Percentiles rank a stretch among this genome's conserved stretches.
Conservation (phyloP, 2,797 vertebrate species). For the Lithobates sylvaticus region DNA sequence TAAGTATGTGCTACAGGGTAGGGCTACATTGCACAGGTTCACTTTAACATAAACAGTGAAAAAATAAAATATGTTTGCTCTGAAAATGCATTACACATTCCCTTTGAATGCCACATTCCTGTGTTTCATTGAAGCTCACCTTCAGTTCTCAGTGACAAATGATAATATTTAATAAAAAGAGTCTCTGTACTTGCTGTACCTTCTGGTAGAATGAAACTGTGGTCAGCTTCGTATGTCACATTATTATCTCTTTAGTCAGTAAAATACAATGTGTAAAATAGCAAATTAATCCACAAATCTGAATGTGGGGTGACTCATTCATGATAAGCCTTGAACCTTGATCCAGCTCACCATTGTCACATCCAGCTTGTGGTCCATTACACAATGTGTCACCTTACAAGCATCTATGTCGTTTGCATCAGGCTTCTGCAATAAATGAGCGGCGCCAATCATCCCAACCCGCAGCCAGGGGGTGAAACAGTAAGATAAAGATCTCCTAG, state of each 20-base stretch:
- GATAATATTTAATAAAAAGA: too few relatives aligned
- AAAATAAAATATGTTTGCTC: too few relatives aligned
- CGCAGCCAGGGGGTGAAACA: neutral
- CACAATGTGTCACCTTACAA: neutral
- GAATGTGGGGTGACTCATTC: neutral
- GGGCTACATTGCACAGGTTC: too few relatives aligned
- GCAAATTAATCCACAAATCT: neutral
- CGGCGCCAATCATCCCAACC: neutral
- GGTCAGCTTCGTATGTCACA: neutral
- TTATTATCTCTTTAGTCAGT: neutral
- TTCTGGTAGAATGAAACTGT: neutral
- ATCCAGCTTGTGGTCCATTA: neutral
- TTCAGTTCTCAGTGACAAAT: too few relatives aligned
- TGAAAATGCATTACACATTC: too few relatives aligned
- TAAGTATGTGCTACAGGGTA: too few relatives aligned
- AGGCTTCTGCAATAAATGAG: neutral
- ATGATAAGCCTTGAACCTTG: neutral
- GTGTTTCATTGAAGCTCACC: too few relatives aligned
- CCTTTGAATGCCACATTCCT: too few relatives aligned
- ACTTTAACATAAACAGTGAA: too few relatives aligned
- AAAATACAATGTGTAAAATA: conserved; percentile 13
- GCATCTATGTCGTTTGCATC: neutral
- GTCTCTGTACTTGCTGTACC: neutral
- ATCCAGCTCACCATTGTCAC: neutral
- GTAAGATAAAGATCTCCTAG: neutral